These are phyloP conservation scores for Amphimedon queenslandica DNA, from an alignment of 37 sponge, comb jelly and placozoan species.

Conservation along the genomic window DNA sequence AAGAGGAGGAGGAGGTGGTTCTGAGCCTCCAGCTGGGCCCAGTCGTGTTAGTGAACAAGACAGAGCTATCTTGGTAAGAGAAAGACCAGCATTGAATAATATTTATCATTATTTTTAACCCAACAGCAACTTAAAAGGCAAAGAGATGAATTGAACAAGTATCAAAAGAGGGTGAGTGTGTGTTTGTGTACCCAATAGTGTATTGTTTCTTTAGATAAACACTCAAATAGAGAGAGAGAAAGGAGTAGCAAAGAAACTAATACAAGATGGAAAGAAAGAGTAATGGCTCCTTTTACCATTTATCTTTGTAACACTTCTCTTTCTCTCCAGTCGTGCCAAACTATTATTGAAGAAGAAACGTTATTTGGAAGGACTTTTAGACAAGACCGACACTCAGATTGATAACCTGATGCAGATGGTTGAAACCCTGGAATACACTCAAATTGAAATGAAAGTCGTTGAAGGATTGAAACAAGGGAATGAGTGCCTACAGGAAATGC, in stretches of 20 bases:
- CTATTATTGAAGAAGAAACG: slow-evolving; percentile 96
- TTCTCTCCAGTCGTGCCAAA: slow-evolving; percentile 73
- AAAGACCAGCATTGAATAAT: not conserved
- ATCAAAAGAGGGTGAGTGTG: slow-evolving; percentile 86
- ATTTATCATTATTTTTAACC: not conserved
- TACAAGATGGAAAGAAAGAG: slow-evolving; percentile 94
- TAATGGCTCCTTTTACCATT: too few relatives aligned
- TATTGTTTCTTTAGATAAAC: slow-evolving; percentile 31
- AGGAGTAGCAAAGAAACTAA: slow-evolving; percentile 75
- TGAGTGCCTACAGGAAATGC: slow-evolving; percentile 78
- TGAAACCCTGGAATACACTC: slow-evolving; percentile 92
- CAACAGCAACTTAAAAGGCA: slow-evolving; percentile 78
- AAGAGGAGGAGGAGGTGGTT: not conserved
- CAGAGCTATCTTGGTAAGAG: slow-evolving; percentile 82
- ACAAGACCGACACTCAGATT: slow-evolving; percentile 92
- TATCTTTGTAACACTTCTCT: too few relatives aligned
- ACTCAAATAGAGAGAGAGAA: slow-evolving; percentile 83
- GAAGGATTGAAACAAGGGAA: slow-evolving; percentile 95
- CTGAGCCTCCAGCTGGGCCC: slow-evolving; percentile 2
- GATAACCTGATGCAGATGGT: slow-evolving; percentile 93
- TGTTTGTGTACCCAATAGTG: not conserved
- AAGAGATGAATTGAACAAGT: slow-evolving; percentile 85
- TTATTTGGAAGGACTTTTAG: slow-evolving; percentile 81
- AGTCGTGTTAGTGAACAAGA: slow-evolving; percentile 87
- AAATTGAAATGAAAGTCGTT: slow-evolving; percentile 93